Evolutionary conservation across 2,888 invertebrate genomes (phyloP).

Genomic region (Stictocephala bisonia): DNA sequence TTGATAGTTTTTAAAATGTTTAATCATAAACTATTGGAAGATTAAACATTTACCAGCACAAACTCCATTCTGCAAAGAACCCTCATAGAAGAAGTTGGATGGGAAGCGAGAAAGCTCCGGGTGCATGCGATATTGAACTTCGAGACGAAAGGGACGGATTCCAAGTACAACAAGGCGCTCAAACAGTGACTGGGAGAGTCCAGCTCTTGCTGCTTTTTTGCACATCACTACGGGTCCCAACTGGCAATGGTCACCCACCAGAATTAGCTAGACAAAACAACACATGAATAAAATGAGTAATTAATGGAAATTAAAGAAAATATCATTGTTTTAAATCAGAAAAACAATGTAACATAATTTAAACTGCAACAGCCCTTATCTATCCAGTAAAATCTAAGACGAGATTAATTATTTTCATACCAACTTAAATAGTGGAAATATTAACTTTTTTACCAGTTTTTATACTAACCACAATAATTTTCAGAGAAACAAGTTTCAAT

Average conservation of each 20-base stretch:
- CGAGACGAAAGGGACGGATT: slow-evolving; percentile 95
- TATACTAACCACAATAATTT: too few relatives aligned
- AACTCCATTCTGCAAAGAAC: slow-evolving; percentile 98
- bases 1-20: too few relatives aligned
- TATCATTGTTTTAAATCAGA: too few relatives aligned
- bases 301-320: not conserved
- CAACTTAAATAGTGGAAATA: too few relatives aligned
- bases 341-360: too few relatives aligned
- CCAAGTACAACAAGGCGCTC: slow-evolving; percentile 97
- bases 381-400: too few relatives aligned
- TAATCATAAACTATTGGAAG: too few relatives aligned
- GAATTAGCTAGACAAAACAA: slow-evolving; percentile 74
- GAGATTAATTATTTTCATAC: too few relatives aligned
- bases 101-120: slow-evolving; percentile 97
- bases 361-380: not conserved
- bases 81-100: slow-evolving; percentile 99
- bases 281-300: not conserved
- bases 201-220: slow-evolving; percentile 97
- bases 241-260: slow-evolving; percentile 99
- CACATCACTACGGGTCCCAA: slow-evolving; percentile 99
- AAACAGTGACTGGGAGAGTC: slow-evolving; percentile 96
- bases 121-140: slow-evolving; percentile 99
- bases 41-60: slow-evolving; percentile 85
- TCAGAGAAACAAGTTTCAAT: too few relatives aligned
- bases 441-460: too few relatives aligned